phyloP scores from a whole-genome alignment of 2,113 vertebrate species.

The Butastur rufipennis region DNA sequence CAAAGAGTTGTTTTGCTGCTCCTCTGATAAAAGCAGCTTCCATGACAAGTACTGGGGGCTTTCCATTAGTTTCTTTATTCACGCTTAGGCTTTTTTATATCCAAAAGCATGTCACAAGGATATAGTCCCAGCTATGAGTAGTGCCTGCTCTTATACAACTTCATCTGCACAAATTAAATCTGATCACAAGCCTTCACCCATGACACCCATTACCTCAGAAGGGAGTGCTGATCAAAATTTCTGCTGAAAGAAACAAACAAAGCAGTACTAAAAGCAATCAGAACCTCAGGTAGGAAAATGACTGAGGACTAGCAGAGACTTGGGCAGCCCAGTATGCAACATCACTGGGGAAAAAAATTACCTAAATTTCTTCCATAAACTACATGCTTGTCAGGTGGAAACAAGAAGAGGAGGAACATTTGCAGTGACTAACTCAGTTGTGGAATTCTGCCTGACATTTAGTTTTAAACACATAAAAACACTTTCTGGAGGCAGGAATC shows the following conservation, averaged over 20 bases:
- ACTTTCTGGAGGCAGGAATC: neutral
- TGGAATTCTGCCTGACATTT: neutral
- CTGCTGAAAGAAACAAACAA: neutral
- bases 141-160: neutral
- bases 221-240: too few species aligned
- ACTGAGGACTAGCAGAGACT: neutral
- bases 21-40: neutral
- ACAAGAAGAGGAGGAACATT: neutral
- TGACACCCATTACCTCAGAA: fast-evolving
- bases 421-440: neutral
- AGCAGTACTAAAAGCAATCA: neutral
- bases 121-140: neutral
- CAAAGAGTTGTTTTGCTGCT: neutral
- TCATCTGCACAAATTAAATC: neutral
- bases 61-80: neutral
- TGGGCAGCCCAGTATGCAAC: neutral
- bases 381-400: fast-evolving
- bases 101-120: neutral
- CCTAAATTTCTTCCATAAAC: neutral
- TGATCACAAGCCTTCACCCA: neutral
- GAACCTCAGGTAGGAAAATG: neutral
- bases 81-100: neutral
- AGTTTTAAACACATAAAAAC: neutral
- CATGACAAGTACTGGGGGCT: neutral
- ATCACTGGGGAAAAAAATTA: neutral